These are phyloP conservation scores for Onthophagus taurus DNA, from an alignment of 1,140 invertebrate species.

Conservation along the genomic window DNA sequence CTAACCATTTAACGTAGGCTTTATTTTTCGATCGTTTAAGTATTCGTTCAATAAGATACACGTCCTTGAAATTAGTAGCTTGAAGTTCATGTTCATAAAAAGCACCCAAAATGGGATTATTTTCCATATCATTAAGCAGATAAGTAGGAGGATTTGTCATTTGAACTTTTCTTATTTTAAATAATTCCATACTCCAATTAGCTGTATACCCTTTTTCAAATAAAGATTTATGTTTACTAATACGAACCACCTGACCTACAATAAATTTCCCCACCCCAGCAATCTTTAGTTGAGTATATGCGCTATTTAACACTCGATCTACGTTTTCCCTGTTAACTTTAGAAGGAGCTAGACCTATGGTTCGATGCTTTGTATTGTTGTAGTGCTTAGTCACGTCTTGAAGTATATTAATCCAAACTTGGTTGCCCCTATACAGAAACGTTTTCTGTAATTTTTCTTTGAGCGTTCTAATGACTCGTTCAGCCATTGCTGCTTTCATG, in stretches of 20 bases:
- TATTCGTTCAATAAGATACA: constrained; percentile 32
- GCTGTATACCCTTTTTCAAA: constrained; percentile 31
- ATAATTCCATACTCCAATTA: constrained; percentile 30
- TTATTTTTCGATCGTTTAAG: constrained; percentile 25
- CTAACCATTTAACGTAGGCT: constrained; percentile 30
- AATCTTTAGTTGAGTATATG: constrained; percentile 11
- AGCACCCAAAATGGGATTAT: constrained; percentile 19
- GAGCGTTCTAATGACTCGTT: constrained; percentile 37
- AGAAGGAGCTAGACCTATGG: constrained; percentile 12
- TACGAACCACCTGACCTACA: constrained; percentile 15
- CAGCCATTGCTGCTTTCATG: constrained; percentile 36
- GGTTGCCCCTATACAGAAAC: constrained; percentile 4
- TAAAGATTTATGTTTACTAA: constrained; percentile 20
- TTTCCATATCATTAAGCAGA: constrained; percentile 17
- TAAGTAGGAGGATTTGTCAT: constrained; percentile 26
- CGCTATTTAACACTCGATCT: constrained; percentile 5
- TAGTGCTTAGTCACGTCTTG: constrained; percentile 7
- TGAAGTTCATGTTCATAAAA: constrained; percentile 31
- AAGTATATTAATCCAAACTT: constrained; percentile 12
- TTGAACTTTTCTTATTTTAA: constrained; percentile 25
- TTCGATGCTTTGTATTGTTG: constrained; percentile 18
- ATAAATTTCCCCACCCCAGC: constrained; percentile 9
- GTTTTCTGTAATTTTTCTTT: constrained; percentile 20
- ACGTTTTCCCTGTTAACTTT: constrained; percentile 12
- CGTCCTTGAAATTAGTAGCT: constrained; percentile 24